phyloP scores from a whole-genome alignment of 1,140 invertebrate genomes.

The Diprion similis region DNA sequence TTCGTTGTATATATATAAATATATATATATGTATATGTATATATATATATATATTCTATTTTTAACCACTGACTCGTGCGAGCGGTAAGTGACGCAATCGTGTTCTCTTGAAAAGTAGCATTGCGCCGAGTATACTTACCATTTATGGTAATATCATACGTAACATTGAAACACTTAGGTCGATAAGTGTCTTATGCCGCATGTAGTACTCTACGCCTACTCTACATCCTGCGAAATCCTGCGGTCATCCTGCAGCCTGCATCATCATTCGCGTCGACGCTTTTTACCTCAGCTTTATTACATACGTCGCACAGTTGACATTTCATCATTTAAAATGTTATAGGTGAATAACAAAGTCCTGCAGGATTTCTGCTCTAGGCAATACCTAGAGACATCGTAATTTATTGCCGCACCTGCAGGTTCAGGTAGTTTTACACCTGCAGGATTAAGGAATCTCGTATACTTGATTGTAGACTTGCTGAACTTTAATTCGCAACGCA shows the following conservation, averaged over 20 bases:
- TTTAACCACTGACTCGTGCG: constrained; percentile 55
- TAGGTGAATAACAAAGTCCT: too few relatives aligned
- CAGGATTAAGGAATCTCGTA: background rate
- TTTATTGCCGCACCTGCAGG: too few relatives aligned
- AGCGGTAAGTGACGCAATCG: constrained; percentile 45
- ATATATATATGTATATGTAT: constrained; percentile 5
- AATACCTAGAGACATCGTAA: too few relatives aligned
- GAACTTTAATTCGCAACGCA: background rate
- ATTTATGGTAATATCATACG: constrained; percentile 6
- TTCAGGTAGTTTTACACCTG: too few relatives aligned
- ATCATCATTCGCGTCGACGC: too few relatives aligned
- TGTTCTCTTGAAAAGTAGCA: constrained; percentile 7
- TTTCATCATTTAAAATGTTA: background rate
- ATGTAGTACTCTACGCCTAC: background rate
- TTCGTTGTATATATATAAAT: constrained; percentile 10
- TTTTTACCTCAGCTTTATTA: background rate
- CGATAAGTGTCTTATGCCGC: background rate
- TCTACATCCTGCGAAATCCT: constrained; percentile 26
- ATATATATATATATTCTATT: constrained; percentile 45
- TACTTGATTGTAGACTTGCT: background rate
- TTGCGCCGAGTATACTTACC: constrained; percentile 4
- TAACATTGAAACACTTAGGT: constrained; percentile 4
- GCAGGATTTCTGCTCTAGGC: too few relatives aligned
- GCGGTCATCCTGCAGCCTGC: constrained; percentile 33
- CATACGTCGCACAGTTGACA: background rate